Conservation (phyloP, 2,113 vertebrate species). For the Nannobrachium achirus region DNA sequence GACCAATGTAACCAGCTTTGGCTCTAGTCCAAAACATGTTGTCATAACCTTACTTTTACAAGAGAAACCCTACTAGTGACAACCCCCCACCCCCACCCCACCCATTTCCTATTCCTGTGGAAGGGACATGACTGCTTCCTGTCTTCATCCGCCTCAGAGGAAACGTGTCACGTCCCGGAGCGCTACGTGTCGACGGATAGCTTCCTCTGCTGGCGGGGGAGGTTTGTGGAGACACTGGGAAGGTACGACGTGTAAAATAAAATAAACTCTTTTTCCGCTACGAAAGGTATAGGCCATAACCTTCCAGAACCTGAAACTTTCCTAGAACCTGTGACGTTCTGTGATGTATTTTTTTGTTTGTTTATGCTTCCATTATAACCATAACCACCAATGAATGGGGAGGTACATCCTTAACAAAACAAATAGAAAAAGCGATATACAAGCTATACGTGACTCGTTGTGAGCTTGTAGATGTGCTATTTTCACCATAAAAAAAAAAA, state of each 20-base stretch:
- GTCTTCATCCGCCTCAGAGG: slow-evolving; percentile 55
- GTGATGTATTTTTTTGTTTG: no score
- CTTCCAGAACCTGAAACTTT: no score
- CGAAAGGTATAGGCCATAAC: no score
- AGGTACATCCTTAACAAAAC: no score
- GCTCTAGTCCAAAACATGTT: slow-evolving; percentile 48
- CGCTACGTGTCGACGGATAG: slow-evolving; percentile 49
- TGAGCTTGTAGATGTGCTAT: no score
- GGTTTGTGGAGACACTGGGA: slow-evolving; percentile 16
- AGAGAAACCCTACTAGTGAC: slow-evolving; percentile 46
- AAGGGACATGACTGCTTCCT: slow-evolving; percentile 52
- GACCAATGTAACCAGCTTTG: slow-evolving; percentile 20
- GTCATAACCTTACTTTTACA: slow-evolving; percentile 7
- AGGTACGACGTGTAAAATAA: background rate
- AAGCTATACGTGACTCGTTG: no score
- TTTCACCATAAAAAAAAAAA: no score
- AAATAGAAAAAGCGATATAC: no score
- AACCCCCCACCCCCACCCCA: slow-evolving; percentile 37
- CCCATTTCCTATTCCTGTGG: slow-evolving; percentile 58
- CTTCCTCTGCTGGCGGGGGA: slow-evolving; percentile 57
- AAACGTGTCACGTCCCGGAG: slow-evolving; percentile 63
- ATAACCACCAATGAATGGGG: no score
- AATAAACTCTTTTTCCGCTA: no score
- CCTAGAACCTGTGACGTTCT: no score
- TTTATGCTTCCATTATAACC: no score